These are phyloP conservation scores for Holothuria glaberrima DNA, from an alignment of 35 echinoderm and acorn worm genomes.

Conservation along the genomic window DNA sequence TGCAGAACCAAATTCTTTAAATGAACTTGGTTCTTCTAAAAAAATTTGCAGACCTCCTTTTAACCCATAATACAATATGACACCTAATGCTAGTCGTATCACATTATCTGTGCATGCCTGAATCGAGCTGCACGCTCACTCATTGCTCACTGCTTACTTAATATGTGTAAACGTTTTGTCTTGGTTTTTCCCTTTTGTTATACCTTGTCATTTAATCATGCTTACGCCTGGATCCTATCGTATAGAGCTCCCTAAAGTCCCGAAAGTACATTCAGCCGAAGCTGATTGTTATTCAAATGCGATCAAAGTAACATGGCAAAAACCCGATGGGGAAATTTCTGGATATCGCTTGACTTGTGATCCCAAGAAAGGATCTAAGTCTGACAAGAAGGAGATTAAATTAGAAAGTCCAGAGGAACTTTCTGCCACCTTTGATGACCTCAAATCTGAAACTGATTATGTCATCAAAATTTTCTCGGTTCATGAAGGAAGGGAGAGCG, in stretches of 20 bases:
- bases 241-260: conserved; percentile 20
- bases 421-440: conserved; percentile 54
- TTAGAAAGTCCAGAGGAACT: conserved; percentile 1
- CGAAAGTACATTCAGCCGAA: conserved; percentile 47
- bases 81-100: too few species aligned
- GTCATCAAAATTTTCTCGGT: conserved; percentile 69
- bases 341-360: conserved; percentile 73
- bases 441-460: conserved; percentile 55
- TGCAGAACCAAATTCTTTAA: too few species aligned
- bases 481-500: conserved; percentile 66
- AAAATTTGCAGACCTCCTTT: too few species aligned
- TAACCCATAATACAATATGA: too few species aligned
- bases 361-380: conserved; percentile 24
- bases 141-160: too few species aligned
- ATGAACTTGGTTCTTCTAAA: too few species aligned
- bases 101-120: too few species aligned
- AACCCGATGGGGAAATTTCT: conserved; percentile 62
- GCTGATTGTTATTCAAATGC: background rate
- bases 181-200: background rate
- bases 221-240: background rate
- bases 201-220: conserved; percentile 8
- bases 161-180: background rate
- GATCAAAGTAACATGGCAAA: conserved; percentile 67
- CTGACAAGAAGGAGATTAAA: conserved; percentile 30
- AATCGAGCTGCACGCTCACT: too few species aligned